Percentiles rank a stretch among this genome's conserved stretches.
Evolutionary conservation across 2,888 invertebrate genomes (phyloP).

Genomic region (Terebella lapidaria): DNA sequence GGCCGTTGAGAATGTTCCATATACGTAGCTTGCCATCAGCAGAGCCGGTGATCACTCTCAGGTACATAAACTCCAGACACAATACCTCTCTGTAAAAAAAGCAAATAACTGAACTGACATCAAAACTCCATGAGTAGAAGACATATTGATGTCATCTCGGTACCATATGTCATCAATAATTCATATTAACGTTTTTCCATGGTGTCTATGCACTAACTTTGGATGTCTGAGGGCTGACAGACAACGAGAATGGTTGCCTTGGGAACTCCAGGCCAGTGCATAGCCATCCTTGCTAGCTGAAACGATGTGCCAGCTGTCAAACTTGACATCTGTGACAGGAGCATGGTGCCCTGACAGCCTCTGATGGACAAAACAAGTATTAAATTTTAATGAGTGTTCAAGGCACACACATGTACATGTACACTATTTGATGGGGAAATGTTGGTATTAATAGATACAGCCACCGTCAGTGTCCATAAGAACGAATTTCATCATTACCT

Average conservation of each 20-base stretch:
- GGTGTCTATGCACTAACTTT: conserved; percentile 47
- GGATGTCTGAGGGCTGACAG: conserved; percentile 51
- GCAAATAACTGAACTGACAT: background rate
- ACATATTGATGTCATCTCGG: background rate
- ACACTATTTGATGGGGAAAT: no score
- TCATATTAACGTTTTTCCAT: background rate
- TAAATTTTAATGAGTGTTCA: no score
- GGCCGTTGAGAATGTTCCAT: conserved; percentile 51
- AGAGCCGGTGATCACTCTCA: conserved; percentile 51
- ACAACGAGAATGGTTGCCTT: conserved; percentile 45
- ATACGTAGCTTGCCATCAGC: conserved; percentile 51
- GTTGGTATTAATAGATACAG: no score
- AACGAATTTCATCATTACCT: no score
- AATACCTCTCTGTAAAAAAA: conserved; percentile 42
- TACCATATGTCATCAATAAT: background rate
- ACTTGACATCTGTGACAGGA: conserved; percentile 44
- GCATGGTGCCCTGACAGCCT: conserved; percentile 44
- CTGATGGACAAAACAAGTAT: conserved; percentile 25
- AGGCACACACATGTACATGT: no score
- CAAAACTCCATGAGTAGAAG: background rate
- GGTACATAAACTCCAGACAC: conserved; percentile 48
- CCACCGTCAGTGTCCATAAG: no score
- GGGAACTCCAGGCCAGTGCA: conserved; percentile 49
- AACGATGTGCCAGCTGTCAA: conserved; percentile 52
- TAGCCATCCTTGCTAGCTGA: conserved; percentile 49